Evolutionary conservation across 2,888 invertebrate genomes (phyloP), one percentile per base, ranked within the genome.

Genomic region (Opisthograptis luteolata): DNA sequence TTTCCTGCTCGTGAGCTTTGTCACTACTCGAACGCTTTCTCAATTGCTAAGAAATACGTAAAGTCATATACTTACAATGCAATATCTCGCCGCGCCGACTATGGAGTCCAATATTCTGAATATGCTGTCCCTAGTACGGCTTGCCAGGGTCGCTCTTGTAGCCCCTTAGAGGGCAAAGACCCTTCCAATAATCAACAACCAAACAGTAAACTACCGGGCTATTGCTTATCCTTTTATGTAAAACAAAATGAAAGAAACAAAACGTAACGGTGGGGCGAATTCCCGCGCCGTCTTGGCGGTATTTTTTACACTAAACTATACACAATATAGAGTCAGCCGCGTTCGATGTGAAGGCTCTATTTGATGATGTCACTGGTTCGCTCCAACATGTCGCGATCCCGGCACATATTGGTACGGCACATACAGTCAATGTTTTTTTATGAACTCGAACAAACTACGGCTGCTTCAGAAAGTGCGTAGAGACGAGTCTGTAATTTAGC

Each of bases 401-500:
- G 94, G 92, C 94, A 95, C 95, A 94, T 93, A 81, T 75, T 88
- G 81, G 71, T 79, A 73, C 73, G 79, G 73, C 89, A 79, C 84
- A 74, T 76, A 79, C 72, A 75, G 81, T 82, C 79, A 71, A 65
- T 65, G 49, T 39, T 45, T 58, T 40, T 48, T 41, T 49, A 53
- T 24, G 36, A 37, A 40, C 37, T 59, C 46, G 27, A 57, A 58
- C 53, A 84, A 92, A 93, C 94, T 96, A 97, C 94, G 97, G 97
- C 90, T 97, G 97, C 92, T 97, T 97, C 88, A 97, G 92, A 88
- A 97, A 97, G 91, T 97, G 97, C 83, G 96, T 97, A 84, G 97
- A 96, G 67, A 97, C 96, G 80, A 97, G 93, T 92, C 96, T 95
- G 94, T 97, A 94, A 92, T 96, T 96, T 93, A 97, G 96, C 97